Conservation (phyloP, 2,797 vertebrate genomes). For the Sparidentex hasta region DNA sequence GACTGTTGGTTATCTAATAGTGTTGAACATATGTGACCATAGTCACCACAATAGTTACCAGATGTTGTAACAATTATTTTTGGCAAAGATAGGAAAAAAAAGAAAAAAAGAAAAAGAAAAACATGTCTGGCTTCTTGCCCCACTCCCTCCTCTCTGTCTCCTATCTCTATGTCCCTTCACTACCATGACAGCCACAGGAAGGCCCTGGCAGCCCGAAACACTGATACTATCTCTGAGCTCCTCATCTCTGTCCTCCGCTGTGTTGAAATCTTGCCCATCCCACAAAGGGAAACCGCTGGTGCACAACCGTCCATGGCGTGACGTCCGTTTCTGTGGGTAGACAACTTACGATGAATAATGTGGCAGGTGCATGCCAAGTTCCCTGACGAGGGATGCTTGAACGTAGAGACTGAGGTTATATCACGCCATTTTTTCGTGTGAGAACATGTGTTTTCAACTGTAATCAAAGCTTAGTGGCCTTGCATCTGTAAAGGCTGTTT, state of each 20-base stretch:
- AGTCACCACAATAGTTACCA: neutral
- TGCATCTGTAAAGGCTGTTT: slow-evolving; percentile 6
- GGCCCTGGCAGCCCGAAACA: slow-evolving; percentile 78
- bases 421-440: slow-evolving; percentile 13
- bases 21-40: neutral
- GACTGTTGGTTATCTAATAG: slow-evolving; percentile 8
- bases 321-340: slow-evolving; percentile 84
- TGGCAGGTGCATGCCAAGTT: slow-evolving; percentile 54
- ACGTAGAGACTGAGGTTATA: neutral
- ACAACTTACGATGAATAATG: slow-evolving; percentile 63
- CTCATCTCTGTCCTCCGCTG: slow-evolving; percentile 81
- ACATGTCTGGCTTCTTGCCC: slow-evolving; percentile 41
- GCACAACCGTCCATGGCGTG: slow-evolving; percentile 78
- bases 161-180: slow-evolving; percentile 79
- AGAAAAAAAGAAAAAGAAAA: slow-evolving; percentile 1
- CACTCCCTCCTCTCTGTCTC: slow-evolving; percentile 47
- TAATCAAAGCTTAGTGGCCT: slow-evolving; percentile 16
- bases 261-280: slow-evolving; percentile 87
- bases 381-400: slow-evolving; percentile 33
- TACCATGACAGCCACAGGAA: slow-evolving; percentile 88
- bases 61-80: slow-evolving; percentile 29
- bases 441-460: neutral
- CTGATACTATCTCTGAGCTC: slow-evolving; percentile 85
- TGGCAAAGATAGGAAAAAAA: neutral
- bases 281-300: slow-evolving; percentile 84